Evolutionary conservation across 37 sponge, comb jelly and placozoan genomes (phyloP).

Genomic region (Amphimedon queenslandica): DNA sequence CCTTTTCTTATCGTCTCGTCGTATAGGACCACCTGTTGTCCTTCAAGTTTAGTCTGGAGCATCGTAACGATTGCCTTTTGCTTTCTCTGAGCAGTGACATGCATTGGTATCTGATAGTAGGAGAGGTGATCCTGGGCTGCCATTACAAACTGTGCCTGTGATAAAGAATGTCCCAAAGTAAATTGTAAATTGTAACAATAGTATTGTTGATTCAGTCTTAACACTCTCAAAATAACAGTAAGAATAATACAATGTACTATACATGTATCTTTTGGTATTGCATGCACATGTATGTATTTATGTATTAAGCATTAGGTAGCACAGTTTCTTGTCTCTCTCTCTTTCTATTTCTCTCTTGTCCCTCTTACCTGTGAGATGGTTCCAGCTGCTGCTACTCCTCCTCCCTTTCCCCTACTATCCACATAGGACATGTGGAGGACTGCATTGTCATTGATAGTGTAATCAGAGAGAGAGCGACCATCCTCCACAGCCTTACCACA

Average conservation of each 20-base stretch:
- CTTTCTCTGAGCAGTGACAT: constrained; percentile 85
- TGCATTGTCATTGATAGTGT: constrained; percentile 67
- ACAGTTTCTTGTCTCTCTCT: too few relatives aligned
- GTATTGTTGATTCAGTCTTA: too few relatives aligned
- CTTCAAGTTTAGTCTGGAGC: constrained; percentile 64
- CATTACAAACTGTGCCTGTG: constrained; percentile 62
- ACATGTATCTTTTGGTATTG: too few relatives aligned
- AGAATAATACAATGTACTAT: too few relatives aligned
- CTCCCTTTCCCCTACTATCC: not conserved
- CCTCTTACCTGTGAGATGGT: too few relatives aligned
- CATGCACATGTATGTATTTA: too few relatives aligned
- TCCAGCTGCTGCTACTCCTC: too few relatives aligned
- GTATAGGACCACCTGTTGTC: constrained; percentile 74
- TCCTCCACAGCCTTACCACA: constrained; percentile 75
- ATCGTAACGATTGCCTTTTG: constrained; percentile 89
- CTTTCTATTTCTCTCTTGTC: too few relatives aligned
- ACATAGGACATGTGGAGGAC: constrained; percentile 38
- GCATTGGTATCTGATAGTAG: constrained; percentile 70
- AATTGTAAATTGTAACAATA: too few relatives aligned
- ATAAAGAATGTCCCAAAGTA: too few relatives aligned
- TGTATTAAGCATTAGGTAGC: too few relatives aligned
- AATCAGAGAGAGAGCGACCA: constrained; percentile 80
- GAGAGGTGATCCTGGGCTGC: constrained; percentile 80
- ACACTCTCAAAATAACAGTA: too few relatives aligned
- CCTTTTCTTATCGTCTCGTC: constrained; percentile 78